Evolutionary conservation across 2,113 vertebrate species (phyloP).

Genomic region (Oceanodroma tethys): DNA sequence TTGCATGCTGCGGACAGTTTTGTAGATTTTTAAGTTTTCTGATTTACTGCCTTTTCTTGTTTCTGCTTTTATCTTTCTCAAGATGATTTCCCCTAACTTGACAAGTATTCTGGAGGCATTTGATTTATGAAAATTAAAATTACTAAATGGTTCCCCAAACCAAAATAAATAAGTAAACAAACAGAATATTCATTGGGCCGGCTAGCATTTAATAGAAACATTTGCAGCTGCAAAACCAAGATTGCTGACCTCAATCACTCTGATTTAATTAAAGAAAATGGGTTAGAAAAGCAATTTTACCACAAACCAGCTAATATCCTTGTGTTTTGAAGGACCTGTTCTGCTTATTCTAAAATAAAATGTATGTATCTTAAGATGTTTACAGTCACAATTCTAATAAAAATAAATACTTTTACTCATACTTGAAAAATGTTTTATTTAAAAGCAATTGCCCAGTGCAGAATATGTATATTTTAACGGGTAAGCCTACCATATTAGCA

Average conservation of each 20-base stretch:
- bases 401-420: background rate
- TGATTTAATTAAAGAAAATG: background rate
- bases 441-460: background rate
- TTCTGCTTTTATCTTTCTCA: background rate
- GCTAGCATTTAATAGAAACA: background rate
- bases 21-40: conserved; percentile 7
- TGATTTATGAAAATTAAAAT: background rate
- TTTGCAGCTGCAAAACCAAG: background rate
- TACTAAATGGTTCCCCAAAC: background rate
- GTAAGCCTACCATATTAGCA: background rate
- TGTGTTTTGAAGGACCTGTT: background rate
- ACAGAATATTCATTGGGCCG: background rate
- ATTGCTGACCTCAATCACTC: background rate
- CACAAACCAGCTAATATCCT: background rate
- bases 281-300: conserved; percentile 7
- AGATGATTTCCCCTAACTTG: background rate
- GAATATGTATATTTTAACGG: background rate
- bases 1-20: background rate
- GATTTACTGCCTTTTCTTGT: background rate
- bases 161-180: background rate
- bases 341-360: background rate
- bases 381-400: background rate
- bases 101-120: background rate
- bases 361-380: background rate
- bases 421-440: background rate